phyloP scores from a whole-genome alignment of 2,888 invertebrate species.

The Ectobius pallidus region DNA sequence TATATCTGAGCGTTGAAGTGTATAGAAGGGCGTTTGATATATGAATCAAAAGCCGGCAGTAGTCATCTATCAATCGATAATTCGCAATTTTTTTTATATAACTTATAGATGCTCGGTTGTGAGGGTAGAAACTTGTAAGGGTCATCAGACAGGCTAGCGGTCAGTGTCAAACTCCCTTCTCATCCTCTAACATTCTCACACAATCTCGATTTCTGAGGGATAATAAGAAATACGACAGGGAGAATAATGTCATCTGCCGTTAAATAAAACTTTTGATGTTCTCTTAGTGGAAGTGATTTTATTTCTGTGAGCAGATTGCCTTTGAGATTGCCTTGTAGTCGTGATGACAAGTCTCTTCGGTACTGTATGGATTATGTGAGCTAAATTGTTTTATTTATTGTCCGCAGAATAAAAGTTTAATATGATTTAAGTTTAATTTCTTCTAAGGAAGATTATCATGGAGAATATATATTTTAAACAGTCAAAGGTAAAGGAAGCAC shows the following conservation, averaged over 20 bases:
- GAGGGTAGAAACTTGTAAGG: background rate
- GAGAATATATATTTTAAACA: no score
- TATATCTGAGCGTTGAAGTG: constrained; percentile 9
- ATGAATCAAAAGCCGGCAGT: background rate
- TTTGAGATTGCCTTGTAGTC: background rate
- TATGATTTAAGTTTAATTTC: no score
- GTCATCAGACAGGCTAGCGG: constrained; percentile 4
- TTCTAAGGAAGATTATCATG: no score
- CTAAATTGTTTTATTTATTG: no score
- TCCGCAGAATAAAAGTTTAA: no score
- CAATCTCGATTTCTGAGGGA: constrained; percentile 1
- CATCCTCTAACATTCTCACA: background rate
- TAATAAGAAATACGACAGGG: background rate
- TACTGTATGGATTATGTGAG: no score
- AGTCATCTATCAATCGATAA: constrained; percentile 17
- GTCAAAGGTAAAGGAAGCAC: no score
- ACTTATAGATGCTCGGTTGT: no score
- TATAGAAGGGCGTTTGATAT: background rate
- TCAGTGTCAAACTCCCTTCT: no score
- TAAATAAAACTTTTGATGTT: background rate
- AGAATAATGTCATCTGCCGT: background rate
- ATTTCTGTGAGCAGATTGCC: background rate
- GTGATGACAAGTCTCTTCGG: no score
- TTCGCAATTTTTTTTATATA: constrained; percentile 19
- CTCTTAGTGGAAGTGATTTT: background rate